Evolutionary conservation across 2,888 invertebrate species (phyloP).

Genomic region (Apomyelois bistriatella): DNA sequence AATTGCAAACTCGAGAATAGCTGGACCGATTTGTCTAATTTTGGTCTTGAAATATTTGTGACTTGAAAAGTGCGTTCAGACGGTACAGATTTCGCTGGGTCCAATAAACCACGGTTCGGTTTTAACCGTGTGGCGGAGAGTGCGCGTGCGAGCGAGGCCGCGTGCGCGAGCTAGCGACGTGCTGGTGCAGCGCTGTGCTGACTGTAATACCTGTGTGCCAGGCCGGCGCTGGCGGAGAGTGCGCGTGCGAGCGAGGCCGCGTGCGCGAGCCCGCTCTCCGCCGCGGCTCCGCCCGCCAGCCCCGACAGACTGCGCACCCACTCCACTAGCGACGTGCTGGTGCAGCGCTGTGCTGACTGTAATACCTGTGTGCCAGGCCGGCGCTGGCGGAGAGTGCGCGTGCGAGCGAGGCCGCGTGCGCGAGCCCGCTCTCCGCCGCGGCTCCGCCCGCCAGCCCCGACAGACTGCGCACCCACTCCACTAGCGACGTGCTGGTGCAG

Average conservation of each 20-base stretch:
- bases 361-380: no score
- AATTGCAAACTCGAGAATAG: no score
- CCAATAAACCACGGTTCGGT: no score
- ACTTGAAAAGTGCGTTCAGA: no score
- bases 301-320: no score
- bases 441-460: slow-evolving; percentile 39
- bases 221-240: background rate
- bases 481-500: slow-evolving; percentile 53
- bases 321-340: slow-evolving; percentile 21
- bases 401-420: no score
- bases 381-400: no score
- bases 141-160: slow-evolving; percentile 41
- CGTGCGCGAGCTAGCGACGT: slow-evolving; percentile 37
- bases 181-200: slow-evolving; percentile 52
- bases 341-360: slow-evolving; percentile 44
- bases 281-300: no score
- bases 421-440: slow-evolving; percentile 38
- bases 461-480: slow-evolving; percentile 60
- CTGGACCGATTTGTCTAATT: no score
- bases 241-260: background rate
- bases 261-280: background rate
- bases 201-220: background rate
- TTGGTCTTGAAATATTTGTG: no score
- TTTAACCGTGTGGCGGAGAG: slow-evolving; percentile 53
- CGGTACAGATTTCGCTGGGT: no score